A percentile compares a stretch with the other conserved stretches of the same genome.
Conservation (phyloP, 2,113 vertebrate genomes). For the Rhegmatorhina hoffmannsi region DNA sequence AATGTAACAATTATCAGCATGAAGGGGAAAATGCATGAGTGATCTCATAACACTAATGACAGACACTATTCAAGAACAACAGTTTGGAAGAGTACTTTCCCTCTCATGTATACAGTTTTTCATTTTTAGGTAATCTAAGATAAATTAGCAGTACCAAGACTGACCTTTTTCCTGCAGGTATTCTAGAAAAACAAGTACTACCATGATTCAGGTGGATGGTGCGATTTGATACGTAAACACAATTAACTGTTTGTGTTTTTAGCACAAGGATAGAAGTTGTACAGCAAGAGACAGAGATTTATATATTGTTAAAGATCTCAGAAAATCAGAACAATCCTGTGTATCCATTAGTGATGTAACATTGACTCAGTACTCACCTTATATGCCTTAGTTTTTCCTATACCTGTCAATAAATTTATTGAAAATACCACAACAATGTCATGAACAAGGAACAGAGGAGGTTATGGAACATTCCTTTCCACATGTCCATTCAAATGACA, state of each 20-base stretch:
- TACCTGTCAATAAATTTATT: background rate
- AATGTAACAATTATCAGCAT: background rate
- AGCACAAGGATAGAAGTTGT: background rate
- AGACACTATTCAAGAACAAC: background rate
- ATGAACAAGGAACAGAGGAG: background rate
- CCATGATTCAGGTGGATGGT: background rate
- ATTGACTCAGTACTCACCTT: background rate
- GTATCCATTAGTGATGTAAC: background rate
- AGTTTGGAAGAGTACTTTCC: background rate
- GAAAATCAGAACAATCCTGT: background rate
- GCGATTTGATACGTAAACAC: background rate
- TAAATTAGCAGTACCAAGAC: background rate
- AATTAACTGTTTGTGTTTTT: background rate
- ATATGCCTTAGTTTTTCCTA: background rate
- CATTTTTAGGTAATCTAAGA: background rate
- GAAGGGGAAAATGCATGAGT: background rate
- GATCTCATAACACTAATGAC: background rate
- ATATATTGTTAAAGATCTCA: background rate
- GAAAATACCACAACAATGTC: background rate
- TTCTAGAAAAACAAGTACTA: background rate
- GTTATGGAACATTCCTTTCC: background rate
- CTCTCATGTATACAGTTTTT: background rate
- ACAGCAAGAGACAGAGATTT: background rate
- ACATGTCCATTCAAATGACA: background rate
- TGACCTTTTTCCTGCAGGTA: background rate